Evolutionary conservation across 2,797 vertebrate species (phyloP), one percentile per base, ranked within the genome.

Genomic region (Sphenodon punctatus): DNA sequence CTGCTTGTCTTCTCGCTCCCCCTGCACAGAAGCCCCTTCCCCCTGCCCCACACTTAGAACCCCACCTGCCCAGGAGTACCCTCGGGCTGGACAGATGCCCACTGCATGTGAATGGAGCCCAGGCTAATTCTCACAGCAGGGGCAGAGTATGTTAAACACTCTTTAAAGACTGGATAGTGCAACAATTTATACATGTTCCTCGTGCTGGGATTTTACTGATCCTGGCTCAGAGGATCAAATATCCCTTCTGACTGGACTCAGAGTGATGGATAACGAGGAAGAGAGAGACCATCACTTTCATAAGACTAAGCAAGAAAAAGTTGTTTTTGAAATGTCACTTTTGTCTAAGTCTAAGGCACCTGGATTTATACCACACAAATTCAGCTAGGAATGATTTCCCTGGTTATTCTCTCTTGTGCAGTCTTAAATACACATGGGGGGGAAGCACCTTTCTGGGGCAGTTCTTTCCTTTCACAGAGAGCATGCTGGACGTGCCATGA

Each of bases 291-390:
- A 3, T 34, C 79, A 48, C 38, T 30, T 30, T 36, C 32, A 0
- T 25, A 65, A 64, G 49, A 48, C 74, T 15, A 49, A 63, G 67
- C n/a, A 42, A 55, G 61, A 85, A 46, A 67, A 38, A 69, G 88
- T 69, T 53, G 89, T 77, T 15, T 11, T 53, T 41, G 77, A 87
- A 91, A n/a, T n/a, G n/a, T n/a, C n/a, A n/a, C n/a, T n/a, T n/a
- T n/a, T n/a, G n/a, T n/a, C n/a, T n/a, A n/a, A n/a, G n/a, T n/a
- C n/a, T n/a, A n/a, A 95, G 95, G 94, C 94, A 95, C 95, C 89
- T 78, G 76, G 80, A 66, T 88, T 88, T 86, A 10, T n/a, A n/a
- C n/a, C n/a, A n/a, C n/a, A n/a, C n/a, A n/a, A n/a, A n/a, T n/a
- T n/a, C n/a, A n/a, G n/a, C 60, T 25, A 61, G 4, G 19, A 68